Evolutionary conservation across 2,888 invertebrate genomes (phyloP).

Genomic region (Gnatocerus cornutus): DNA sequence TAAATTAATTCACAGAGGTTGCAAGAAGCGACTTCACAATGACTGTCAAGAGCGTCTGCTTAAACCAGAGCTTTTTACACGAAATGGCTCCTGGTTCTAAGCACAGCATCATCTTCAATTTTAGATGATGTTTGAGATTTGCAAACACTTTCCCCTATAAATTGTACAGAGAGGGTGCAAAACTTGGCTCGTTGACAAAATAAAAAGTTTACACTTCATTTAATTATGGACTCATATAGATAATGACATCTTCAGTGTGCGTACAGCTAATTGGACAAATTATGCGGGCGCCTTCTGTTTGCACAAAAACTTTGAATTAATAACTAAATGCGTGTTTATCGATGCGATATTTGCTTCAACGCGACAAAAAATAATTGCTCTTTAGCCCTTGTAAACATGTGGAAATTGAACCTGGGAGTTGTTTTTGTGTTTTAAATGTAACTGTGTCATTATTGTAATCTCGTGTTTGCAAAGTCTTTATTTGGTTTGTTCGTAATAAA

Average conservation of each 20-base stretch:
- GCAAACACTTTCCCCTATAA: slow-evolving; percentile 17
- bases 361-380: no score
- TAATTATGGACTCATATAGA: no score
- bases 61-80: slow-evolving; percentile 20
- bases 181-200: no score
- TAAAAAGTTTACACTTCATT: no score
- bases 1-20: slow-evolving; percentile 39
- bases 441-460: slow-evolving; percentile 42
- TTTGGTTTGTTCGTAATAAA: slow-evolving; percentile 47
- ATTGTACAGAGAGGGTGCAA: background rate
- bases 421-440: slow-evolving; percentile 16
- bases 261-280: no score
- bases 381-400: background rate
- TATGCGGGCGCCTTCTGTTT: no score
- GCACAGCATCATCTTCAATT: slow-evolving; percentile 35
- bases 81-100: slow-evolving; percentile 7
- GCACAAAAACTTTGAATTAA: no score
- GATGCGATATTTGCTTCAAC: no score
- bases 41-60: slow-evolving; percentile 38
- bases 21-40: background rate
- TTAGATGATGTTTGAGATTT: slow-evolving; percentile 38
- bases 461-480: slow-evolving; percentile 36
- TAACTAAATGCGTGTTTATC: no score
- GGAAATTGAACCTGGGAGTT: background rate
- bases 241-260: no score